These are phyloP conservation scores for Synergus laeviventris DNA, from an alignment of 2,888 invertebrate species.

Conservation along the genomic window DNA sequence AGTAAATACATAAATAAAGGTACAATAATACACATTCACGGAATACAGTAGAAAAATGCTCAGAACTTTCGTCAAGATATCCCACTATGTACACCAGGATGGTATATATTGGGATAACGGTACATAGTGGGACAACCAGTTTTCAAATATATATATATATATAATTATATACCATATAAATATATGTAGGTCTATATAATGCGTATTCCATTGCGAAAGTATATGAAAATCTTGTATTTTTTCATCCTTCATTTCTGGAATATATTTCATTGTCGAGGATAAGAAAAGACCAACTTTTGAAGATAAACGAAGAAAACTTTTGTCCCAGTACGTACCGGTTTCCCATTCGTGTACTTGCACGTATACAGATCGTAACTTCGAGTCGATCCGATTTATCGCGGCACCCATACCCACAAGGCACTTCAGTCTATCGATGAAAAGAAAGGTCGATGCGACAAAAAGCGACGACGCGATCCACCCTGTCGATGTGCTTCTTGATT, in stretches of 20 bases:
- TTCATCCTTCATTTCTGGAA: background rate
- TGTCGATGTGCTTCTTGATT: constrained; percentile 39
- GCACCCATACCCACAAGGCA: constrained; percentile 63
- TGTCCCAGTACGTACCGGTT: constrained; percentile 39
- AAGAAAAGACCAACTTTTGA: background rate
- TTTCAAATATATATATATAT: background rate
- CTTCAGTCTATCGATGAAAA: constrained; percentile 67
- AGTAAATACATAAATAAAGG: constrained; percentile 5
- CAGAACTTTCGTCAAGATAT: constrained; percentile 35
- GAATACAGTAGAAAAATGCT: constrained; percentile 21
- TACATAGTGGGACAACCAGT: constrained; percentile 39
- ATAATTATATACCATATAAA: too few relatives aligned
- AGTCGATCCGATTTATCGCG: constrained; percentile 40
- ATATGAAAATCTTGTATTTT: background rate
- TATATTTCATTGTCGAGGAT: background rate
- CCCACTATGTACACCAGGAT: constrained; percentile 36
- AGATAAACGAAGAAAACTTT: constrained; percentile 6
- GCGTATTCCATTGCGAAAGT: too few relatives aligned
- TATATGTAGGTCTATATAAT: background rate
- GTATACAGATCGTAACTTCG: constrained; percentile 43
- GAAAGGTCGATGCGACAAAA: constrained; percentile 46
- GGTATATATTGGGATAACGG: constrained; percentile 38
- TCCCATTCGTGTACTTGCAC: constrained; percentile 37
- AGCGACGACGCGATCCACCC: constrained; percentile 40
- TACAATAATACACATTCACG: constrained; percentile 9